Conservation (phyloP, 2,797 vertebrate genomes). For the Enteromius radiatus region DNA sequence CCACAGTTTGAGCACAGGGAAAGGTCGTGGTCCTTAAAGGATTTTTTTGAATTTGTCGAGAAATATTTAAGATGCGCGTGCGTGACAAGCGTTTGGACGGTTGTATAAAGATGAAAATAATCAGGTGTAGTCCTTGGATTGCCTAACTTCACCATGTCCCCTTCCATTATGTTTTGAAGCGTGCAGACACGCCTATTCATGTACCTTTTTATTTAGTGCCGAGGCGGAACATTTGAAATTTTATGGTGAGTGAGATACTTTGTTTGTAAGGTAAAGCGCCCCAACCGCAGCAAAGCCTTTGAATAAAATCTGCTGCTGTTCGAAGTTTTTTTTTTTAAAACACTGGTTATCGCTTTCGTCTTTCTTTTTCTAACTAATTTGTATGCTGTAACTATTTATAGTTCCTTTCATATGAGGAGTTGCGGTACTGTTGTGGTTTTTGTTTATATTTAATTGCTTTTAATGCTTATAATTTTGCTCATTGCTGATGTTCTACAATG, state of each 20-base stretch:
- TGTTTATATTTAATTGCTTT: not conserved
- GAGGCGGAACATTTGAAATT: constrained; percentile 64
- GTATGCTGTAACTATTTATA: not conserved
- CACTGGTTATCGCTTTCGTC: not conserved
- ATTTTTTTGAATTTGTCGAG: constrained; percentile 15
- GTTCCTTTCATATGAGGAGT: not conserved
- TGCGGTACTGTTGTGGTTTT: not conserved
- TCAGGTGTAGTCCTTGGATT: constrained; percentile 49
- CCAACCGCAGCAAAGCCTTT: constrained; percentile 46
- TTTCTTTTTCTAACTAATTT: not conserved
- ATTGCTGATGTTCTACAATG: not conserved
- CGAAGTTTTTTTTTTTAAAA: not conserved
- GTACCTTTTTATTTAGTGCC: constrained; percentile 61
- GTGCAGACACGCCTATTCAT: constrained; percentile 61
- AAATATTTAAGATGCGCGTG: constrained; percentile 27
- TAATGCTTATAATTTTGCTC: not conserved
- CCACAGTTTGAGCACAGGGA: constrained; percentile 67
- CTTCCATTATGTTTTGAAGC: constrained; percentile 55
- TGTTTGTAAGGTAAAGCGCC: constrained; percentile 51
- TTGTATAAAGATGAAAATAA: constrained; percentile 41
- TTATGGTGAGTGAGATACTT: constrained; percentile 62
- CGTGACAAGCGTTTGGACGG: constrained; percentile 29
- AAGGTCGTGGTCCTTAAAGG: constrained; percentile 16
- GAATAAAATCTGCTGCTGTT: constrained; percentile 27
- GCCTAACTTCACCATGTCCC: constrained; percentile 55